A percentile compares a stretch with the other conserved stretches of the same genome.
These are phyloP conservation scores for Porites divaricata DNA, from an alignment of 92 coral and sea anemone genomes.

Conservation along the genomic window DNA sequence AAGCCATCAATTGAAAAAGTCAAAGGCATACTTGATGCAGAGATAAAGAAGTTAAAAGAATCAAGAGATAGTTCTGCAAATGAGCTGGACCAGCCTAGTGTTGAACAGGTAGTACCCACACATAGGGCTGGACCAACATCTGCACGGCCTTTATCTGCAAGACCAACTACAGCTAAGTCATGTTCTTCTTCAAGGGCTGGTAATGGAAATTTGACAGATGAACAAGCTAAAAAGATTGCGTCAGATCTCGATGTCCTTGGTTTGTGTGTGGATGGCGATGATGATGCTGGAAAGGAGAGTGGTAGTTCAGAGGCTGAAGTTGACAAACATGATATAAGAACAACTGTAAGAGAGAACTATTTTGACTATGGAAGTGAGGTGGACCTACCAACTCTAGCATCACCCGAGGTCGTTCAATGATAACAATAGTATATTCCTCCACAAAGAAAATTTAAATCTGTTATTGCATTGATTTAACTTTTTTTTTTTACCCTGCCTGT, in stretches of 20 bases:
- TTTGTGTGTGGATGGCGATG: constrained; percentile 32
- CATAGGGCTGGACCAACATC: constrained; percentile 40
- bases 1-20: constrained; percentile 84
- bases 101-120: not conserved
- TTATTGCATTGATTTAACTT: too few relatives aligned
- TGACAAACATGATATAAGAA: constrained; percentile 7
- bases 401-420: constrained; percentile 19
- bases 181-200: constrained; percentile 9
- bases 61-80: constrained; percentile 1
- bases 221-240: constrained; percentile 58
- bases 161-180: constrained; percentile 29
- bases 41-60: constrained; percentile 60
- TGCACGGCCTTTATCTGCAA: constrained; percentile 28
- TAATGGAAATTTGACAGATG: constrained; percentile 32
- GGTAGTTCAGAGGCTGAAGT: not conserved
- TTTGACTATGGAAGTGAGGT: constrained; percentile 93
- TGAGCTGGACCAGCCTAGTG: not conserved
- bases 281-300: constrained; percentile 1
- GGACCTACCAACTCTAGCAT: constrained; percentile 24
- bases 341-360: constrained; percentile 85
- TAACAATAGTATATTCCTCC: not conserved
- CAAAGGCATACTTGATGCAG: constrained; percentile 67
- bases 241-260: constrained; percentile 73
- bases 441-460: too few relatives aligned
- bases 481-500: too few relatives aligned